Conservation (phyloP, 1,140 invertebrate genomes). For the Drosophila parabipectinata region DNA sequence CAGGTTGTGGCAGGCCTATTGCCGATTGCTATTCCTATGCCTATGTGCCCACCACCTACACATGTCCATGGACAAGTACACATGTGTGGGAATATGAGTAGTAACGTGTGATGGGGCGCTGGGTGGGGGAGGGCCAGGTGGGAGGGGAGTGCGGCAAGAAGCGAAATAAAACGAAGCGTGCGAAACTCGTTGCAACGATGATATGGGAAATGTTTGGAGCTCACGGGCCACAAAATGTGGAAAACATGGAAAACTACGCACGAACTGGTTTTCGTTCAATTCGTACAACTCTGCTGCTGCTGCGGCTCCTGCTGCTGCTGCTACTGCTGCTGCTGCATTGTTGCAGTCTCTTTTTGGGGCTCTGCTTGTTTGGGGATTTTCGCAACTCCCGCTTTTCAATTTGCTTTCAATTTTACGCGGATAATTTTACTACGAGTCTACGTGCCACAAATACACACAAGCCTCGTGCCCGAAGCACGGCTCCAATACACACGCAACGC, state of each 20-base stretch:
- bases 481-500: slow-evolving; percentile 13
- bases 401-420: slow-evolving; percentile 77
- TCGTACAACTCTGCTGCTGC: neutral
- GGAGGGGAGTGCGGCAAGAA: slow-evolving; percentile 17
- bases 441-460: slow-evolving; percentile 53
- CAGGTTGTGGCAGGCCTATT: slow-evolving; percentile 61
- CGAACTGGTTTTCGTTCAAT: slow-evolving; percentile 31
- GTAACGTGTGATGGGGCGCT: slow-evolving; percentile 32
- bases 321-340: neutral
- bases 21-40: slow-evolving; percentile 28
- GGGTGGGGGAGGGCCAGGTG: neutral
- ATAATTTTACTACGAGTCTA: slow-evolving; percentile 75
- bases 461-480: neutral
- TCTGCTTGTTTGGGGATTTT: slow-evolving; percentile 4
- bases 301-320: neutral
- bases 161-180: slow-evolving; percentile 63
- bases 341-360: slow-evolving; percentile 1
- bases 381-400: slow-evolving; percentile 55
- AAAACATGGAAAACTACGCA: slow-evolving; percentile 56
- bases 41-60: slow-evolving; percentile 1
- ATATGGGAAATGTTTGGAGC: slow-evolving; percentile 51
- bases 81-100: slow-evolving; percentile 21
- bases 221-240: slow-evolving; percentile 22
- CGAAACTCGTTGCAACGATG: slow-evolving; percentile 58
- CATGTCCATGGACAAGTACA: neutral